Conservation (phyloP, 2,113 vertebrate genomes). For the Bubo scandiacus region DNA sequence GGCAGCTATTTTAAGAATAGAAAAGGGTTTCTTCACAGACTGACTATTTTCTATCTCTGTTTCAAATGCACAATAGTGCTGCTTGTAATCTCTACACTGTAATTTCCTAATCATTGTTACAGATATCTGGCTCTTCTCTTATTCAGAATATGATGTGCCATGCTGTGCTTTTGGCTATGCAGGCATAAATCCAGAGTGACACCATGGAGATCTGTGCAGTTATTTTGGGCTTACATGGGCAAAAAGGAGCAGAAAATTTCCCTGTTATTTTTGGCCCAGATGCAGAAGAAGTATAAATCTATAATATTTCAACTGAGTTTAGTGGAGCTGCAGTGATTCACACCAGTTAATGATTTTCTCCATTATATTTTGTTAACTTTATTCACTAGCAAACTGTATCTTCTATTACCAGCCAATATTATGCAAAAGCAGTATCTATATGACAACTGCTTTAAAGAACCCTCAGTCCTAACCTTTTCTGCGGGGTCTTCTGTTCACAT, state of each 20-base stretch:
- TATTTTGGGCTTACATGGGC: not conserved
- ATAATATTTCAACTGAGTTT: not conserved
- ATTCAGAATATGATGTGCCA: not conserved
- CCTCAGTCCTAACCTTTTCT: slow-evolving; percentile 1
- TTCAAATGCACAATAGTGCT: not conserved
- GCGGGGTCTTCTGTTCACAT: slow-evolving; percentile 31
- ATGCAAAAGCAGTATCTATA: not conserved
- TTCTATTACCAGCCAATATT: not conserved
- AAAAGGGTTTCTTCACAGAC: not conserved
- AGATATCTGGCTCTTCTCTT: not conserved
- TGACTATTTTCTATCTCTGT: not conserved
- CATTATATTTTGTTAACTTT: not conserved
- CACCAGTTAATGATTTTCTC: not conserved
- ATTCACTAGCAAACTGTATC: not conserved
- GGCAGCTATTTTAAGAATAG: not conserved
- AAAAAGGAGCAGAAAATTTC: not conserved
- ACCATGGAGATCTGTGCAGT: not conserved
- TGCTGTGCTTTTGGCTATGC: not conserved
- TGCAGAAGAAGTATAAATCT: not conserved
- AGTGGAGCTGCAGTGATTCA: not conserved
- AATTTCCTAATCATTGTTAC: not conserved
- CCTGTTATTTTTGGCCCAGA: not conserved
- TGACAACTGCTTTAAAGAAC: slow-evolving; percentile 16
- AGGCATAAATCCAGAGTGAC: not conserved
- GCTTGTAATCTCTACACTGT: not conserved